Percentiles rank a stretch among this genome's conserved stretches.
phyloP scores from a whole-genome alignment of 2,888 invertebrate genomes.

The Sericinus montela region DNA sequence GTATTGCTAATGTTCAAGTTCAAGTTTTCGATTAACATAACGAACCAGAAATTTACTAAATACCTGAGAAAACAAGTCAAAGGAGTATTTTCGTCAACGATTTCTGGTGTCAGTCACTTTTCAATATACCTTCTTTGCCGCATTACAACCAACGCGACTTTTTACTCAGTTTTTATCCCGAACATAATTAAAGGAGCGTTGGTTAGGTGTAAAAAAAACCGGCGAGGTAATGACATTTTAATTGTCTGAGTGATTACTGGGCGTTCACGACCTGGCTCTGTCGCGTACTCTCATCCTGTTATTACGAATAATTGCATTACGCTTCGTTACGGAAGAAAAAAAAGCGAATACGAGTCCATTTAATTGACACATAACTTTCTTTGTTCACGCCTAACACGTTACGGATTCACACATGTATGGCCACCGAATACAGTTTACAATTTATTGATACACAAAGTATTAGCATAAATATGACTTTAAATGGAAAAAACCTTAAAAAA shows the following conservation, averaged over 20 bases:
- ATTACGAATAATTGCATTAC: conserved; percentile 78
- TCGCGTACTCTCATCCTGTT: conserved; percentile 74
- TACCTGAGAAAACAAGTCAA: neutral
- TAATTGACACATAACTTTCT: conserved; percentile 74
- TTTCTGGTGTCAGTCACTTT: conserved; percentile 17
- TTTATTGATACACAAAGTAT: neutral
- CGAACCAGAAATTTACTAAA: too few relatives aligned
- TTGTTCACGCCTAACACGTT: conserved; percentile 68
- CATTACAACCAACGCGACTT: conserved; percentile 38
- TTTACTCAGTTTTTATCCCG: conserved; percentile 48
- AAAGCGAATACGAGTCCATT: conserved; percentile 58
- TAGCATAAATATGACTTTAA: neutral
- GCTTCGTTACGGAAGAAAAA: conserved; percentile 75
- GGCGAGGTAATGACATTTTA: conserved; percentile 74
- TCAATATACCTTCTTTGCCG: conserved; percentile 24
- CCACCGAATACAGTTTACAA: conserved; percentile 1
- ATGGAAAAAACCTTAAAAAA: too few relatives aligned
- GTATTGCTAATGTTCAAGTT: too few relatives aligned
- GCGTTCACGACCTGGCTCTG: conserved; percentile 51
- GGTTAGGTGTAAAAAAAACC: conserved; percentile 72
- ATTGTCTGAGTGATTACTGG: conserved; percentile 70
- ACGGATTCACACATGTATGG: conserved; percentile 38
- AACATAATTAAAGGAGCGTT: conserved; percentile 60
- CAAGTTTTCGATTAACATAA: too few relatives aligned
- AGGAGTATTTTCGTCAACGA: neutral